Conservation (phyloP, 1,140 invertebrate species). For the Trachymyrmex septentrionalis region DNA sequence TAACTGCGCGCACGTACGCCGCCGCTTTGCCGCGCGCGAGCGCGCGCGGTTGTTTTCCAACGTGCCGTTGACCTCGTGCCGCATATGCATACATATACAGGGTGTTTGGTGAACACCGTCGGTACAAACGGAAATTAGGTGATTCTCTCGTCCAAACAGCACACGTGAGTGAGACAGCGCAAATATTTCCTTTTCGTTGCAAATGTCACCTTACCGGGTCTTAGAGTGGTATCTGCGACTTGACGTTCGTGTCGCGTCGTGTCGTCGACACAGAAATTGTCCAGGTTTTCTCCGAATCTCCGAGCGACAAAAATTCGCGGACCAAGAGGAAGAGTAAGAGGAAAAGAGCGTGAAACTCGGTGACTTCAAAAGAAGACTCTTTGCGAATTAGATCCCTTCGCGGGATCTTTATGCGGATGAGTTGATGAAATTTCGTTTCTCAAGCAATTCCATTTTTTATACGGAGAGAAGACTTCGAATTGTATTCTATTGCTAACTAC, state of each 20-base stretch:
- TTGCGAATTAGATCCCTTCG: neutral
- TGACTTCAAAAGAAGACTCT: neutral
- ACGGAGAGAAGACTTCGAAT: neutral
- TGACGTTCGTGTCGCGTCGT: neutral
- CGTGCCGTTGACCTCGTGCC: conserved; percentile 76
- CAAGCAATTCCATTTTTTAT: neutral
- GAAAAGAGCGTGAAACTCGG: neutral
- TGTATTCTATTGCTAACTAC: neutral
- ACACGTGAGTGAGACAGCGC: conserved; percentile 14
- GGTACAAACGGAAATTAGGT: conserved; percentile 48
- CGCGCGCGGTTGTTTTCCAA: conserved; percentile 74
- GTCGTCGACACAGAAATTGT: conserved; percentile 7
- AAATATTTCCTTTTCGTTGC: conserved; percentile 21
- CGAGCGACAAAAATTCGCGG: neutral
- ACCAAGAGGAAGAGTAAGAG: neutral
- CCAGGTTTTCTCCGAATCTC: neutral
- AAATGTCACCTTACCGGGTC: neutral
- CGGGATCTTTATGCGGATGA: neutral
- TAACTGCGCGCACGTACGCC: conserved; percentile 33
- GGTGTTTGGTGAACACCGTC: conserved; percentile 50
- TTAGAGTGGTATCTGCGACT: conserved; percentile 14
- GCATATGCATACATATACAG: conserved; percentile 56
- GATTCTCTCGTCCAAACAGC: conserved; percentile 19
- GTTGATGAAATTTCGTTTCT: neutral
- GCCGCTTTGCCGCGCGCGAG: conserved; percentile 60